Evolutionary conservation across 2,113 vertebrate species (phyloP).

Genomic region (Megalops atlanticus): DNA sequence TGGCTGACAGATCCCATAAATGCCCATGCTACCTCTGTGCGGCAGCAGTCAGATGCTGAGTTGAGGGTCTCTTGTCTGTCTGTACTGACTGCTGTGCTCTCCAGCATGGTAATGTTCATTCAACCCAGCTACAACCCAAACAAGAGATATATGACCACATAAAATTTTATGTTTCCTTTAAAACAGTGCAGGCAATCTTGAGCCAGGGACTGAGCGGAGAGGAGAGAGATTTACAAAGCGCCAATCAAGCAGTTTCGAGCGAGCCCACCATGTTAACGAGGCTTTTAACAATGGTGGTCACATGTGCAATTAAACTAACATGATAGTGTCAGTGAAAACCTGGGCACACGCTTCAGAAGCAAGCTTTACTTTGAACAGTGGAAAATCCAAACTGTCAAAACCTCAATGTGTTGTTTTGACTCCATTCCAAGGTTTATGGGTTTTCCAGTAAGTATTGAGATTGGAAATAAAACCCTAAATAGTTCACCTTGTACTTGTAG

Average conservation of each 20-base stretch:
- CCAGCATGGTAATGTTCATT: conserved; percentile 17
- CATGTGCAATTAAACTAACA: conserved; percentile 29
- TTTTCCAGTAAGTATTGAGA: conserved; percentile 1
- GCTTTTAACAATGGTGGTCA: conserved; percentile 23
- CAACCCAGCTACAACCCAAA: background rate
- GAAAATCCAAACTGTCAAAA: conserved; percentile 28
- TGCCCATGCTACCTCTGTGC: background rate
- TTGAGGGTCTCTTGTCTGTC: background rate
- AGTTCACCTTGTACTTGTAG: conserved; percentile 4
- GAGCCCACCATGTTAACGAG: conserved; percentile 16
- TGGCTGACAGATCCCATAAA: too few relatives aligned
- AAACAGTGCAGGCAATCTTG: background rate
- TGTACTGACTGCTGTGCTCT: conserved; percentile 8
- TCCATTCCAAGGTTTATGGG: conserved; percentile 23
- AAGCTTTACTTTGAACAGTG: conserved; percentile 19
- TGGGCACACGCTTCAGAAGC: background rate
- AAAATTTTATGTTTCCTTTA: conserved; percentile 36
- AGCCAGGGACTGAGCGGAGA: background rate
- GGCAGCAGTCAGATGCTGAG: background rate
- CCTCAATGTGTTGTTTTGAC: conserved; percentile 23
- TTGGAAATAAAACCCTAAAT: background rate
- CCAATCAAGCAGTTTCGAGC: background rate
- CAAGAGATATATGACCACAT: conserved; percentile 1
- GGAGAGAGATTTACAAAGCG: conserved; percentile 17
- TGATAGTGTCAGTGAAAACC: conserved; percentile 20